These are phyloP conservation scores for Poecilia latipinna DNA, from an alignment of 2,113 vertebrate genomes.

Conservation along the genomic window DNA sequence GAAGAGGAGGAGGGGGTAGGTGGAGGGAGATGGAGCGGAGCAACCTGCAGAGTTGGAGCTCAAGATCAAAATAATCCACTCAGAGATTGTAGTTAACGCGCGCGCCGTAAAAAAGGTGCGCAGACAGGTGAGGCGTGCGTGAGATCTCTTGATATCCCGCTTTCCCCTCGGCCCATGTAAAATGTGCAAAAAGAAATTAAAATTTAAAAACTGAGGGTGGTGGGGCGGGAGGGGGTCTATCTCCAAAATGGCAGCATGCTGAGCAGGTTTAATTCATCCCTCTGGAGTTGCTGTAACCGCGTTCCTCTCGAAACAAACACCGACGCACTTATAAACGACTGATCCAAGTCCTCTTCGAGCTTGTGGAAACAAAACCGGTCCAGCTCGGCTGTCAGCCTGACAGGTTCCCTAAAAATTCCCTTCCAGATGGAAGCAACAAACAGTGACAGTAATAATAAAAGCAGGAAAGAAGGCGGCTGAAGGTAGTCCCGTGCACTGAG, in stretches of 20 bases:
- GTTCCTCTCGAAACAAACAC: neutral
- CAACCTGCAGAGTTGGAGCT: conserved; percentile 43
- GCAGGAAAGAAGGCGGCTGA: conserved; percentile 28
- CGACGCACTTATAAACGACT: neutral
- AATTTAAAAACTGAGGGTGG: too few relatives aligned
- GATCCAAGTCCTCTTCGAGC: neutral
- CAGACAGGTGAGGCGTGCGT: conserved; percentile 47
- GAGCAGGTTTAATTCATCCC: conserved; percentile 51
- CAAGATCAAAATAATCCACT: conserved; percentile 71
- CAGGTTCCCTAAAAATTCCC: neutral
- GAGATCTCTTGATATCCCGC: conserved; percentile 34
- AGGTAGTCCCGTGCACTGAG: conserved; percentile 43
- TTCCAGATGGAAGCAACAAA: conserved; percentile 12
- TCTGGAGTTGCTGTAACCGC: conserved; percentile 45
- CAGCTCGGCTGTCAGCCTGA: neutral
- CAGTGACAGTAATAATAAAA: conserved; percentile 3
- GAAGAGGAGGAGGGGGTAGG: neutral
- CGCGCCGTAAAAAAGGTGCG: conserved; percentile 54
- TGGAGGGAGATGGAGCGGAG: neutral
- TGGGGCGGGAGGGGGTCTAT: conserved; percentile 25
- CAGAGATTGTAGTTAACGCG: conserved; percentile 42
- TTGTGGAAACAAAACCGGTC: neutral
- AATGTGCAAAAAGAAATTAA: conserved; percentile 5
- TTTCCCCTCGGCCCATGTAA: conserved; percentile 41
- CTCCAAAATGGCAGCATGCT: conserved; percentile 65